Evolutionary conservation across 2,888 invertebrate species (phyloP), one percentile per base, ranked within the genome.

Genomic region (Ormyrus pomaceus): DNA sequence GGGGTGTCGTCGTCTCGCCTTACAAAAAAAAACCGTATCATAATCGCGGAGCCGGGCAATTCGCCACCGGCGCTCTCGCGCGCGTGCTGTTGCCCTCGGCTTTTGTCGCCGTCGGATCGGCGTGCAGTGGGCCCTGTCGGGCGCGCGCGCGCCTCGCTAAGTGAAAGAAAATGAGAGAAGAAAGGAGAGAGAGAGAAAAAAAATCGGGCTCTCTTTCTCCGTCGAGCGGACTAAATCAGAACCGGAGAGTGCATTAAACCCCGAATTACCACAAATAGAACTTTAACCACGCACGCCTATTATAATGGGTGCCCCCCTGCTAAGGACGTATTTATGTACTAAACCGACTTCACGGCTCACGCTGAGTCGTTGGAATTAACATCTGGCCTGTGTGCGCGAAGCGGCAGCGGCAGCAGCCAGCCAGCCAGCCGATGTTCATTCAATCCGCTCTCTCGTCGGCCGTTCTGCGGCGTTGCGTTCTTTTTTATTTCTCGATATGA

Each of bases 241-340:
- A 82, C 45, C 45, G 45, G 79, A 70, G 84, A 88, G 89, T 89
- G 89, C 90, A 90, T 89, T 89, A 90, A 90, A 90, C 89, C 88
- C 89, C 87, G 89, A 89, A 90, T 90, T 88, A 90, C 90, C 88
- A 88, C 90, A 90, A 90, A 90, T 90, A 90, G 90, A 90, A 90
- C 88, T 86, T 89, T 88, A 89, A 89, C 88, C 89, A 87, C 88
- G 88, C 85, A 85, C 88, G 83, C 84, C 89, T 88, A 90, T 90
- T 90, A 90, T 90, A 90, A 90, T 90, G 88, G 88, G 85, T 83
- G 82, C 82, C 88, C 88, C 88, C 90, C 90, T 86, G 88, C 88
- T 88, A 90, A 86, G 90, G 88, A 89, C 87, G 89, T 89, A 90
- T 90, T 90, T 90, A 89, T 87, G 89, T 89, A 87, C 88, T 85